Percentiles rank a stretch among this genome's conserved stretches.
phyloP scores from a whole-genome alignment of 2,797 vertebrate species.

The Thripadectes ignobilis region DNA sequence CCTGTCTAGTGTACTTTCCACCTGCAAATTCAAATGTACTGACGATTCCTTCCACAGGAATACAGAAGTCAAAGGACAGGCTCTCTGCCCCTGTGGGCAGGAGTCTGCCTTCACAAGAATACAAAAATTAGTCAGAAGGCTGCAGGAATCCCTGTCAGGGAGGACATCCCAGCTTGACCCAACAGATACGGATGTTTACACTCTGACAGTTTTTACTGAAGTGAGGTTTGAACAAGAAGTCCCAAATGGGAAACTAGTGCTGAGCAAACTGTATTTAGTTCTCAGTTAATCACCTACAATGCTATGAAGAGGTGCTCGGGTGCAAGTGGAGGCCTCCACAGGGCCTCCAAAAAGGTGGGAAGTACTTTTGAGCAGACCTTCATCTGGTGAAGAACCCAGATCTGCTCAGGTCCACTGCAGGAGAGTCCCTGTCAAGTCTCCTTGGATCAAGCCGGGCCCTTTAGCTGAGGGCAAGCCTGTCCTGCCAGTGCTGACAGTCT shows the following conservation, averaged over 20 bases:
- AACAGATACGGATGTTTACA: accelerated
- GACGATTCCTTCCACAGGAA: background rate
- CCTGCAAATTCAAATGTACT: background rate
- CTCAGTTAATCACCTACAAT: background rate
- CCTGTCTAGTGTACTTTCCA: background rate
- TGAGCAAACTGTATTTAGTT: background rate
- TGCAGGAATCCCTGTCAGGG: background rate
- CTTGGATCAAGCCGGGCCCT: accelerated
- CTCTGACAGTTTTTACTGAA: background rate
- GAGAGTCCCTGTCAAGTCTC: background rate
- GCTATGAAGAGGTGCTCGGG: background rate
- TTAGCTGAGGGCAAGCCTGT: background rate
- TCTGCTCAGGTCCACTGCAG: background rate
- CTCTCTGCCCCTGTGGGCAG: background rate
- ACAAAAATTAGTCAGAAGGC: background rate
- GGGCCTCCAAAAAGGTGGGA: background rate
- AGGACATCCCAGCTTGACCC: background rate
- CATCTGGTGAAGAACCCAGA: background rate
- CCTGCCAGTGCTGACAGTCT: accelerated
- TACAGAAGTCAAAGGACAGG: background rate
- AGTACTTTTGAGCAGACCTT: background rate
- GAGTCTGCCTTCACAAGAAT: background rate
- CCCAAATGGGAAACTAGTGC: background rate
- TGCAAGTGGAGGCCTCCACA: background rate
- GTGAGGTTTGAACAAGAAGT: background rate